A percentile compares a stretch with the other conserved stretches of the same genome.
phyloP scores from a whole-genome alignment of 2,888 invertebrate genomes.

The Matsumyia berberina region DNA sequence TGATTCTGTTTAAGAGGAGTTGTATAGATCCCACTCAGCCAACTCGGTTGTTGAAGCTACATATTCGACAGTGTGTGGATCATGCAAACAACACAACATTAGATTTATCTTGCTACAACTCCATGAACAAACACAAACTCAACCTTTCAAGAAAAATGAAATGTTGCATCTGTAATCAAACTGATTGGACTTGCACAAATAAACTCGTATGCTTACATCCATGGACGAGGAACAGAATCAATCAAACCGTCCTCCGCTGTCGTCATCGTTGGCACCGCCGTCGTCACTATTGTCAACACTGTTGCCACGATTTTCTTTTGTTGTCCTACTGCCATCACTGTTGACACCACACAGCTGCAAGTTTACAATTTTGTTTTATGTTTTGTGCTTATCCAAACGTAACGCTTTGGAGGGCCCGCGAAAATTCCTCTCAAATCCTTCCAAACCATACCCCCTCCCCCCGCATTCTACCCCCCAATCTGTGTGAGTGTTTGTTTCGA shows the following conservation, averaged over 20 bases:
- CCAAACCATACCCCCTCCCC: neutral
- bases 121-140: no score
- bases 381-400: conserved; percentile 6
- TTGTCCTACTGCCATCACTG: neutral
- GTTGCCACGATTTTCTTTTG: conserved; percentile 9
- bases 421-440: conserved; percentile 4
- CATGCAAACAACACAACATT: no score
- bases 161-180: neutral
- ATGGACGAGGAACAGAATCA: no score
- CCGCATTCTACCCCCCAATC: neutral
- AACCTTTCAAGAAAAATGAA: no score
- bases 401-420: neutral
- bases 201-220: neutral
- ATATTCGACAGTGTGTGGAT: no score
- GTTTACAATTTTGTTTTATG: conserved; percentile 8
- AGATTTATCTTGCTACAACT: no score
- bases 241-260: neutral
- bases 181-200: conserved; percentile 14
- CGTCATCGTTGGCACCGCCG: neutral
- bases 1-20: no score
- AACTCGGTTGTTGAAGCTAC: no score
- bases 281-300: no score
- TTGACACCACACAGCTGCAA: conserved; percentile 20
- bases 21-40: no score
- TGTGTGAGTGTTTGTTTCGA: neutral